These are phyloP conservation scores for Anarhynchus alexandrinus DNA, from an alignment of 2,113 vertebrate genomes.

Conservation along the genomic window DNA sequence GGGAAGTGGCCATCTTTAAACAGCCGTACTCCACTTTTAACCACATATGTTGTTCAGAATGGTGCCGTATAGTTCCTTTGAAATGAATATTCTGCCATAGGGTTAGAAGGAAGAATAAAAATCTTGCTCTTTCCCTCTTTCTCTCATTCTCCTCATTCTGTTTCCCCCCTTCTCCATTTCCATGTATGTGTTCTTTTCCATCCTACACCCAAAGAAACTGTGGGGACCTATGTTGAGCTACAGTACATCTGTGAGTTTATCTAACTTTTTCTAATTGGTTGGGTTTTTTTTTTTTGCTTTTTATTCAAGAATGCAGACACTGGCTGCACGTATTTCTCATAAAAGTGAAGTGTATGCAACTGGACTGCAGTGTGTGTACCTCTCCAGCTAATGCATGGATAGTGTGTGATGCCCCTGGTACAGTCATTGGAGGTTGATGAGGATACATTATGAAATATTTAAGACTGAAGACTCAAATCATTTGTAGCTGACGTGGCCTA, in stretches of 20 bases:
- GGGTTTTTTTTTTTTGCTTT: background rate
- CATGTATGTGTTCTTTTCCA: background rate
- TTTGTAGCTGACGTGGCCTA: background rate
- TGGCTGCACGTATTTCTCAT: accelerated
- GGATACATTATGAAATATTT: background rate
- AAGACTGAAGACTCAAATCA: background rate
- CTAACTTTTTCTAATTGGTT: background rate
- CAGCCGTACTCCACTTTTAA: background rate
- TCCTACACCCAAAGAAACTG: background rate
- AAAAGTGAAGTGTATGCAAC: background rate
- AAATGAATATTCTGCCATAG: background rate
- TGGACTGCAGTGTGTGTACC: accelerated
- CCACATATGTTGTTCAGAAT: background rate
- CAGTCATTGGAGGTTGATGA: background rate
- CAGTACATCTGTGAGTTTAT: background rate
- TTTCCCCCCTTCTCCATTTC: background rate
- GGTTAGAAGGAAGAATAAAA: background rate
- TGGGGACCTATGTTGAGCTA: background rate
- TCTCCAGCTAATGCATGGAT: background rate
- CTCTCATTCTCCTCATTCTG: background rate
- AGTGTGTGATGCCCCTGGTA: accelerated
- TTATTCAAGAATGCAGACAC: background rate
- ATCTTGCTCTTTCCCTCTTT: background rate
- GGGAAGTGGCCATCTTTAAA: background rate
- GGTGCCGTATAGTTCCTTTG: background rate